These are phyloP conservation scores for Leucoraja erinaceus DNA, from an alignment of 2,113 vertebrate species.

Conservation along the genomic window DNA sequence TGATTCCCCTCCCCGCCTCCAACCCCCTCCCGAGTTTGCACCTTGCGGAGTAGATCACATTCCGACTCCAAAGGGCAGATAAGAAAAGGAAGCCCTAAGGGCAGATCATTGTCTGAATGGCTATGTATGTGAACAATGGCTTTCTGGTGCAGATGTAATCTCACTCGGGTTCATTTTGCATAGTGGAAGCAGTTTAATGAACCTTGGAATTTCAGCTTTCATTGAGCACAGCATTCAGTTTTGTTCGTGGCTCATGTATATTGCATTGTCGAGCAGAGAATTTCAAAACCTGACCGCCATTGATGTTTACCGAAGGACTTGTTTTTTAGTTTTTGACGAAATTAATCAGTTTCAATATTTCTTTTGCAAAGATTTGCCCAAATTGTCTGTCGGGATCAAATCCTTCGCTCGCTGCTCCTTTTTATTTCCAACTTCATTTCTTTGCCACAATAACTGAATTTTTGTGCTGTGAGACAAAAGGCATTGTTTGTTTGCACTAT, in stretches of 20 bases:
- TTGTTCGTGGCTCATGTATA: not conserved
- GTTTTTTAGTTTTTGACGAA: not conserved
- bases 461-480: no score
- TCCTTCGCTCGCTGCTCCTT: not conserved
- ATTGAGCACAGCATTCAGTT: not conserved
- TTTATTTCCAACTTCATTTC: not conserved
- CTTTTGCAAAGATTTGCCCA: not conserved
- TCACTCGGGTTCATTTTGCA: not conserved
- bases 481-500: no score
- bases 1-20: no score
- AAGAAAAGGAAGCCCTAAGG: not conserved
- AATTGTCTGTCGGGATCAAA: not conserved
- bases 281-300: not conserved
- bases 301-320: not conserved
- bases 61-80: not conserved
- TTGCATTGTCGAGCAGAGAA: not conserved
- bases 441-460: not conserved
- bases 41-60: not conserved
- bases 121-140: not conserved
- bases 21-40: no score
- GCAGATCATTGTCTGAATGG: not conserved
- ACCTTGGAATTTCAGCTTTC: not conserved
- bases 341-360: not conserved
- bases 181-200: constrained; percentile 18
- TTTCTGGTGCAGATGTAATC: not conserved